Base-by-base conservation (phyloP, 1,140 invertebrate species). In the Anastrepha ludens region DNA sequence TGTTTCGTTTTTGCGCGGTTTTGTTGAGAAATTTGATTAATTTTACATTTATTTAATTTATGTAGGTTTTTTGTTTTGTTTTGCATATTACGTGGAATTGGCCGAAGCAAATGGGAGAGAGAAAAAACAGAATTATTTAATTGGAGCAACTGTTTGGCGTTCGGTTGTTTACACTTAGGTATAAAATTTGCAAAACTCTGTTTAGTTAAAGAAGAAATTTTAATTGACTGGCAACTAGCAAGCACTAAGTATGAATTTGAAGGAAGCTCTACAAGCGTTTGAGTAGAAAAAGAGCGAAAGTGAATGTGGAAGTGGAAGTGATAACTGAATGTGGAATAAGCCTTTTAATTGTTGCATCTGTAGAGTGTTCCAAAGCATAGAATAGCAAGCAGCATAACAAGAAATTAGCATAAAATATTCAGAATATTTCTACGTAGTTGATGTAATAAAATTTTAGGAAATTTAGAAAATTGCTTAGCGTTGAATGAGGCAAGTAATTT, bases 91-190 rank as follows among this genome's bases (percentile, higher is more conserved):
- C 47, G 74, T n/a, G 8, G 47, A 29, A 7, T n/a, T 29, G 74
- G 74, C 15, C 8, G n/a, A 8, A n/a, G n/a, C 41, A 41, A 74
- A 3, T n/a, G 74, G 47, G 74, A 81, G 47, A 50, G 47, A 55
- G n/a, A 20, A 81, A 81, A 55, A 58, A 81, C 2, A 41, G 47
- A 17, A 29, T 81, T 81, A 81, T 81, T 58, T 55, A 81, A 55
- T 81, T 81, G 58, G 17, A 50, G 9, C n/a, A 20, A 55, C 74
- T 58, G 74, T 50, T n/a, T 81, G 74, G n/a, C 15, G 8, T 58
- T 29, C 8, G 6, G 13, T 74, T 74, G 74, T 29, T 81, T 81
- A 55, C n/a, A 81, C 55, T 11, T 11, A 55, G 20, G 55, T 81
- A n/a, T 29, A 58, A 9, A 41, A 47, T 15, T 13, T 15, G 74